These are phyloP conservation scores for Merodon equestris DNA, from an alignment of 2,888 invertebrate genomes.

Conservation along the genomic window DNA sequence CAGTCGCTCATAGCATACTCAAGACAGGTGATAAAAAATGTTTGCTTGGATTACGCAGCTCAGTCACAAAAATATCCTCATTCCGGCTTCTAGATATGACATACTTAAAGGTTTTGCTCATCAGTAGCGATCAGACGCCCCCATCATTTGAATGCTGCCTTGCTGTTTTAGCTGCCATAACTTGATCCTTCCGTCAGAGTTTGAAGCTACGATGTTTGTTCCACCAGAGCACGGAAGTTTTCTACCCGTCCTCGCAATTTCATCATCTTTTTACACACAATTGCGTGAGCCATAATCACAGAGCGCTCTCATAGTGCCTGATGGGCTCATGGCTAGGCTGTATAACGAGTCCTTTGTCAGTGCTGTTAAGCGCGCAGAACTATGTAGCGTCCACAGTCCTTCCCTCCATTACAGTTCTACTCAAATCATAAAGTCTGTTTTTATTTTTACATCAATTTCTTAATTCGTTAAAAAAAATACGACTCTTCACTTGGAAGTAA, in stretches of 20 bases:
- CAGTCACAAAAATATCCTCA: slow-evolving; percentile 94
- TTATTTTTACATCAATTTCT: no score
- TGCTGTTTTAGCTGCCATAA: slow-evolving; percentile 98
- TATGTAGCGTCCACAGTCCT: no score
- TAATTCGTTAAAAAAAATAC: no score
- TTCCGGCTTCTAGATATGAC: slow-evolving; percentile 98
- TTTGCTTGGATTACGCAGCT: slow-evolving; percentile 91
- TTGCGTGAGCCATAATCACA: slow-evolving; percentile 98
- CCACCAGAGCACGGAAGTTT: slow-evolving; percentile 97
- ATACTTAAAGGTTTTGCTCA: slow-evolving; percentile 94
- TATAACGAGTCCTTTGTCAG: slow-evolving; percentile 99
- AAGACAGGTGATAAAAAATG: slow-evolving; percentile 92
- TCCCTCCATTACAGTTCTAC: no score
- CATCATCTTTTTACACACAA: slow-evolving; percentile 95
- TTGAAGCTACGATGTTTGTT: slow-evolving; percentile 96
- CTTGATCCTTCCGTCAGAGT: slow-evolving; percentile 98
- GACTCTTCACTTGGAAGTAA: no score
- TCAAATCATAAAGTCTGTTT: no score
- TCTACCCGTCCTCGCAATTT: slow-evolving; percentile 98
- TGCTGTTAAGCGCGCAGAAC: no score
- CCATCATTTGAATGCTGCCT: slow-evolving; percentile 96
- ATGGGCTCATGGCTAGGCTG: slow-evolving; percentile 98
- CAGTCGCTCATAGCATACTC: slow-evolving; percentile 89
- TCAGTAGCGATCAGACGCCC: slow-evolving; percentile 95
- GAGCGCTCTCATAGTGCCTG: slow-evolving; percentile 96